Evolutionary conservation across 2,888 invertebrate species (phyloP).

Genomic region (Pterobdella sp.): DNA sequence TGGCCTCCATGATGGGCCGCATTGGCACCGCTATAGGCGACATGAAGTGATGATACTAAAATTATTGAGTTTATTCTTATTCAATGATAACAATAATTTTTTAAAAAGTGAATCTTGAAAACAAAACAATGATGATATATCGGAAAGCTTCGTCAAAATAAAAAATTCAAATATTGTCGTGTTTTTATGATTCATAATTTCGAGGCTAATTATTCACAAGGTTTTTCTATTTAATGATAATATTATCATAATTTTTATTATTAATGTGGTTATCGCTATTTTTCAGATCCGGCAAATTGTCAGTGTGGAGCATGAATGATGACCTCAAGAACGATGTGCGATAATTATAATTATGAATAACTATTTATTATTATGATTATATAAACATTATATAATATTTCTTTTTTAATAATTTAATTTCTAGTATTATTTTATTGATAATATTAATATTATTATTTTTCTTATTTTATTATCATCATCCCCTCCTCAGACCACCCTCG

Average conservation of each 20-base stretch:
- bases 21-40: background rate
- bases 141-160: too few relatives aligned
- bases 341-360: background rate
- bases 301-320: background rate
- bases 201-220: too few relatives aligned
- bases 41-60: constrained; percentile 14
- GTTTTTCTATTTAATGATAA: too few relatives aligned
- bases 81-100: too few relatives aligned
- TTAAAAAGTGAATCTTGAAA: too few relatives aligned
- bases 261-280: too few relatives aligned
- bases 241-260: too few relatives aligned
- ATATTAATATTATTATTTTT: background rate
- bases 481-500: constrained; percentile 19
- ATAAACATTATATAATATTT: background rate
- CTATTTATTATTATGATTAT: background rate
- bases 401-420: background rate
- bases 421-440: background rate
- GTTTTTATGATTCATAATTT: too few relatives aligned
- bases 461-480: background rate
- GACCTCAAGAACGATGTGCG: background rate
- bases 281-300: background rate
- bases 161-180: too few relatives aligned
- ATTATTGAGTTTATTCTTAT: too few relatives aligned
- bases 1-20: background rate
- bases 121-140: too few relatives aligned